Evolutionary conservation across 2,888 invertebrate genomes (phyloP).

Genomic region (Ennomos quercinarius): DNA sequence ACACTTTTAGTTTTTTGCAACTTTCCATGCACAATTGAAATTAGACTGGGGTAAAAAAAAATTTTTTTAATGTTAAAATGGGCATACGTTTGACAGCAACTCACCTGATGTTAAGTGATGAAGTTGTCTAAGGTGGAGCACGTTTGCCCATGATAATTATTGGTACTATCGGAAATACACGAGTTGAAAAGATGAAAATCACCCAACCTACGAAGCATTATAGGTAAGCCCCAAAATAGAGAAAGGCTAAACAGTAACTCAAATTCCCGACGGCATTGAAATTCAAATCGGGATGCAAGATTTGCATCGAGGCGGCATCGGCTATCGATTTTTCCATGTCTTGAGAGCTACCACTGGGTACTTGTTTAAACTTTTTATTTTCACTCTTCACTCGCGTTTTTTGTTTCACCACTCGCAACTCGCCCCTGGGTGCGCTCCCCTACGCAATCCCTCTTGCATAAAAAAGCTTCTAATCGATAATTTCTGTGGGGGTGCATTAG

Average conservation of each 20-base stretch:
- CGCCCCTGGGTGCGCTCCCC: slow-evolving; percentile 75
- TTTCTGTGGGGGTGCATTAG: slow-evolving; percentile 86
- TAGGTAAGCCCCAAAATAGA: slow-evolving; percentile 54
- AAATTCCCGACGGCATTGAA: slow-evolving; percentile 75
- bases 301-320: slow-evolving; percentile 80
- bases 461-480: slow-evolving; percentile 86
- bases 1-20: too few relatives aligned
- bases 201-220: slow-evolving; percentile 47
- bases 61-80: too few relatives aligned
- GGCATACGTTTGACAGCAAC: too few relatives aligned
- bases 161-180: too few relatives aligned
- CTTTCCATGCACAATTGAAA: too few relatives aligned
- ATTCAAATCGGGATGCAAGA: slow-evolving; percentile 82
- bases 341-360: slow-evolving; percentile 75
- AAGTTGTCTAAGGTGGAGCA: too few relatives aligned
- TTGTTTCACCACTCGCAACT: slow-evolving; percentile 79
- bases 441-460: slow-evolving; percentile 84
- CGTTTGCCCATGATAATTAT: too few relatives aligned
- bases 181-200: background rate
- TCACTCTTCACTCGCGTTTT: slow-evolving; percentile 84
- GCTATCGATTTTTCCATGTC: slow-evolving; percentile 82
- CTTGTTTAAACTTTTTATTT: slow-evolving; percentile 86
- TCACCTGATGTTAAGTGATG: too few relatives aligned
- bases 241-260: slow-evolving; percentile 55
- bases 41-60: too few relatives aligned